A percentile compares a stretch with the other conserved stretches of the same genome.
phyloP scores from a whole-genome alignment of 2,113 vertebrate genomes.

The Potamarius usumacintae region DNA sequence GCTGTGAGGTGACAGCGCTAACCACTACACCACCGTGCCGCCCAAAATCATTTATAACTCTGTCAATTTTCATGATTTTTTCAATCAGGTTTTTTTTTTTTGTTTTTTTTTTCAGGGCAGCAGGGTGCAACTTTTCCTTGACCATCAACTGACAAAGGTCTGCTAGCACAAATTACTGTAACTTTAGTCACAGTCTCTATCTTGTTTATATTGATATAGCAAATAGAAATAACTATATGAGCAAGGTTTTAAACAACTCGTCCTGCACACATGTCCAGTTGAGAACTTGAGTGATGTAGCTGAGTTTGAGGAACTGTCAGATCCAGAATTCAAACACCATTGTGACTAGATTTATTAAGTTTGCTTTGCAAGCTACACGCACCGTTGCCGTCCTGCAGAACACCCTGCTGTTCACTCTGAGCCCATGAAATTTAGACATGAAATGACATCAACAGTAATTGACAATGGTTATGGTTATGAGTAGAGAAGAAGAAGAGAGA shows the following conservation, averaged over 20 bases:
- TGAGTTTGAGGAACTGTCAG: background rate
- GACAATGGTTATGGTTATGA: background rate
- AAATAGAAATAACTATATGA: background rate
- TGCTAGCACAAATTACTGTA: background rate
- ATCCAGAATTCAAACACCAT: background rate
- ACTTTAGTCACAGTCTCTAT: background rate
- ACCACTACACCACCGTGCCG: no score
- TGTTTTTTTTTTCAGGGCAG: no score
- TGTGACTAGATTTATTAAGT: background rate
- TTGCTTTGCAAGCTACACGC: background rate
- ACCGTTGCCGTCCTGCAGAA: background rate
- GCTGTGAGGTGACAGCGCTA: no score
- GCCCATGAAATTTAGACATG: background rate
- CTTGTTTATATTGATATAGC: no score
- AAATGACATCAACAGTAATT: background rate
- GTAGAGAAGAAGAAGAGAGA: background rate
- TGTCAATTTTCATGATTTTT: no score
- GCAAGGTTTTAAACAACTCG: background rate
- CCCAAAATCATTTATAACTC: no score
- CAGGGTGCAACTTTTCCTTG: no score
- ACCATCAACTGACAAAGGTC: no score
- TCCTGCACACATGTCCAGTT: background rate
- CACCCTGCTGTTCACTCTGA: background rate
- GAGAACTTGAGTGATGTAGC: background rate
- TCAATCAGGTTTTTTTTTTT: no score